Base-by-base conservation (phyloP, 2,113 vertebrate genomes). In the Panthera tigris region DNA sequence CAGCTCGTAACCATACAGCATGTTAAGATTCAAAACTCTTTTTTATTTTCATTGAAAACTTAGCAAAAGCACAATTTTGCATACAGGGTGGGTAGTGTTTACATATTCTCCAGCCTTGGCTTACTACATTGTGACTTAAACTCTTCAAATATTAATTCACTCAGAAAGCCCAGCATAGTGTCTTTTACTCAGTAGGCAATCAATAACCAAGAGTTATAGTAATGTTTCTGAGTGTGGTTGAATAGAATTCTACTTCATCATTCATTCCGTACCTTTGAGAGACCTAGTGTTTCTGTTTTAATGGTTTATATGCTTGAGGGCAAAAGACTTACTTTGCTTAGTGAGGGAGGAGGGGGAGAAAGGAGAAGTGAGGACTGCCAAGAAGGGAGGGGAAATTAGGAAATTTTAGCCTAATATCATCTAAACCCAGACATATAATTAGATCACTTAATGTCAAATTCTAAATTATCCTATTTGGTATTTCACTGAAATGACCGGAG, bases 121-220 rank as follows among this genome's bases (percentile, higher is more conserved):
- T 95, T 96, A 52, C 73, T 71, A 87, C 16, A 57, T 33, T 92
- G 61, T 45, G 48, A 90, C 86, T 97, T 87, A 92, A 78, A 83
- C 36, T 92, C 57, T 95, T 97, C 95, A 98, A 98, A 92, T 97
- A 96, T 94, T 96, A 97, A 97, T 97, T 95, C 33, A 55, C 93
- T 71, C 55, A 94, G 92, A 97, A 96, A 97, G 69, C 80, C 84
- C 96, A 92, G 88, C 57, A 73, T 39, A 84, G 81, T 57, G 10
- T 94, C 91, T 97, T 97, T 95, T 84, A 92, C 71, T 96, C 76
- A 91, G 79, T 45, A 50, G 45, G 61, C 63, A 92, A 96, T 95
- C 97, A 95, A 96, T 79, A 98, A 85, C 78, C 45, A 78, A 82
- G 96, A 95, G 36, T 90, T 96, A 91, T 25, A 78, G 65, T 78